Evolutionary conservation across 2,797 vertebrate species (phyloP).

Genomic region (Sibirionetta formosa): DNA sequence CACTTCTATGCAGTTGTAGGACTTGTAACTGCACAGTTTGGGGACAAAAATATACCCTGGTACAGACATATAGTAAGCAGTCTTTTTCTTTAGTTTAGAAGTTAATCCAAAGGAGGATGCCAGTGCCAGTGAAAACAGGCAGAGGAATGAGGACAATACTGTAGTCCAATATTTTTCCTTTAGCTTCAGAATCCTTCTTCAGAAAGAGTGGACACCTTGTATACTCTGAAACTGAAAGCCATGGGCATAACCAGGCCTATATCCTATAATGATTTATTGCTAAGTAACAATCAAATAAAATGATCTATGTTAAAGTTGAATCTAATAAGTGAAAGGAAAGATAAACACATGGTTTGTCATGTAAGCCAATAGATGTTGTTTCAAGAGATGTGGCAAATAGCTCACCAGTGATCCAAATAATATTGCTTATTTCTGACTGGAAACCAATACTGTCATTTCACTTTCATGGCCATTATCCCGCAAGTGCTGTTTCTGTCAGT

Average conservation of each 20-base stretch:
- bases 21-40: background rate
- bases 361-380: background rate
- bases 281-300: constrained; percentile 19
- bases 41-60: background rate
- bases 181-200: background rate
- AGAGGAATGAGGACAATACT: background rate
- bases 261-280: background rate
- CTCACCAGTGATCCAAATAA: background rate
- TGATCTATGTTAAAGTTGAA: background rate
- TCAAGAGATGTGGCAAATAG: background rate
- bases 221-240: background rate
- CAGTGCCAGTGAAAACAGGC: background rate
- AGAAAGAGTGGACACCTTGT: background rate
- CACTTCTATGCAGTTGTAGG: background rate
- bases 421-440: background rate
- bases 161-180: background rate
- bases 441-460: constrained; percentile 16
- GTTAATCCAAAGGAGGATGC: background rate
- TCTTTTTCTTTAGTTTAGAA: background rate
- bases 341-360: background rate
- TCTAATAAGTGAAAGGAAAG: background rate
- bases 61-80: background rate
- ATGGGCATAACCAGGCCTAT: background rate
- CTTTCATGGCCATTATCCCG: background rate
- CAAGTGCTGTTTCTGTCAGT: background rate